Percentiles rank a stretch among this genome's conserved stretches.
phyloP scores from a whole-genome alignment of 2,113 vertebrate species.

The Lichenostomus cassidix region DNA sequence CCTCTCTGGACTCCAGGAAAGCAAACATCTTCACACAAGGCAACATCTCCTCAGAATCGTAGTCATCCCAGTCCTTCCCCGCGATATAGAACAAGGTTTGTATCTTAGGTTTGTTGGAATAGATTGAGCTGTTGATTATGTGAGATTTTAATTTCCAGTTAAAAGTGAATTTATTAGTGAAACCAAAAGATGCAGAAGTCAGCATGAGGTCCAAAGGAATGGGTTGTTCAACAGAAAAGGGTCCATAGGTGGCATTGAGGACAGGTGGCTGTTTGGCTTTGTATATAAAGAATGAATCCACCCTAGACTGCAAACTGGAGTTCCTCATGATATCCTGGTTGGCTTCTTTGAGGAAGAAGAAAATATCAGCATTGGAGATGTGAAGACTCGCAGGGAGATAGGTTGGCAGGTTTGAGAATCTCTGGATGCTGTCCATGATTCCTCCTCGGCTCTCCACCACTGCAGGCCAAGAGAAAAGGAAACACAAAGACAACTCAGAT shows the following conservation, averaged over 20 bases:
- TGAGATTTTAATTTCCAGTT: constrained; percentile 84
- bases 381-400: constrained; percentile 85
- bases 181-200: constrained; percentile 68
- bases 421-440: constrained; percentile 73
- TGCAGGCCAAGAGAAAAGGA: constrained; percentile 55
- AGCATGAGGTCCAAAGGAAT: constrained; percentile 84
- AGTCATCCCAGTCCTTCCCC: constrained; percentile 87
- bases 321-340: constrained; percentile 93
- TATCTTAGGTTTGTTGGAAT: constrained; percentile 85
- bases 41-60: constrained; percentile 67
- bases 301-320: constrained; percentile 86
- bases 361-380: constrained; percentile 77
- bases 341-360: constrained; percentile 91
- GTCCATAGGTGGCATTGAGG: constrained; percentile 90
- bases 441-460: constrained; percentile 76
- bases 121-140: constrained; percentile 83
- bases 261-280: constrained; percentile 77
- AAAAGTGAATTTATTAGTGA: constrained; percentile 73
- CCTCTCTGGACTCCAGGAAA: constrained; percentile 82
- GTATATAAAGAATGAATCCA: constrained; percentile 87
- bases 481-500: constrained; percentile 8
- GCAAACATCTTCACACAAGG: constrained; percentile 88
- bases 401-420: constrained; percentile 85
- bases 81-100: constrained; percentile 90
- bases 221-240: constrained; percentile 78